Conservation (phyloP, 2,113 vertebrate genomes). For the Ariopsis seemanni region DNA sequence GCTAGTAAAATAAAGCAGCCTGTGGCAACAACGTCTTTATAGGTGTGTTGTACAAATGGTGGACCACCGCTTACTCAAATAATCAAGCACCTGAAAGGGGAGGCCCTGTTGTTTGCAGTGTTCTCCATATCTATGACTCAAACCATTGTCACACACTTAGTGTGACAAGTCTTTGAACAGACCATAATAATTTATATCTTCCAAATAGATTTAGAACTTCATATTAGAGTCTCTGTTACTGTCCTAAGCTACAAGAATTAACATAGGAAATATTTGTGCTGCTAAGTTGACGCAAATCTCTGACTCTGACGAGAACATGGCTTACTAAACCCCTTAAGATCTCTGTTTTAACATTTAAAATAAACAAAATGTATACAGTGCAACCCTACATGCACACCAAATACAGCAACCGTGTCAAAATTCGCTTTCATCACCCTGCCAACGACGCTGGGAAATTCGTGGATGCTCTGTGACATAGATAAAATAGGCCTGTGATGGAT, state of each 20-base stretch:
- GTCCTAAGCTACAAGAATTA: not conserved
- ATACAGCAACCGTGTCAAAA: too few relatives aligned
- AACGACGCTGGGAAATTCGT: too few relatives aligned
- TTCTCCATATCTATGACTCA: not conserved
- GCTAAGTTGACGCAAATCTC: not conserved
- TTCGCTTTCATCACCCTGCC: too few relatives aligned
- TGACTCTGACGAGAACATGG: not conserved
- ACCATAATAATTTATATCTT: not conserved
- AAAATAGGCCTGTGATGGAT: too few relatives aligned
- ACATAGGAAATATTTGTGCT: not conserved
- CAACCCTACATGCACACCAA: not conserved
- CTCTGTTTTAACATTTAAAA: not conserved
- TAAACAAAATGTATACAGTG: not conserved
- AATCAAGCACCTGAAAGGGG: not conserved
- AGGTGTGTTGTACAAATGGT: constrained; percentile 24
- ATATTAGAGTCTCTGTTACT: not conserved
- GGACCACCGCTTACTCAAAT: constrained; percentile 18
- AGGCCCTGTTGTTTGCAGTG: not conserved
- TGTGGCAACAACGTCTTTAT: not conserved
- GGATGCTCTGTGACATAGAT: too few relatives aligned
- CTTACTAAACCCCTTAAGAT: not conserved
- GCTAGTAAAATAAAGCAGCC: constrained; percentile 13
- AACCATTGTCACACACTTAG: not conserved
- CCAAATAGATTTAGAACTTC: not conserved
- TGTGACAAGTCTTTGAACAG: not conserved